phyloP scores from a whole-genome alignment of 23 tunicate species.

The Halocynthia roretzi region DNA sequence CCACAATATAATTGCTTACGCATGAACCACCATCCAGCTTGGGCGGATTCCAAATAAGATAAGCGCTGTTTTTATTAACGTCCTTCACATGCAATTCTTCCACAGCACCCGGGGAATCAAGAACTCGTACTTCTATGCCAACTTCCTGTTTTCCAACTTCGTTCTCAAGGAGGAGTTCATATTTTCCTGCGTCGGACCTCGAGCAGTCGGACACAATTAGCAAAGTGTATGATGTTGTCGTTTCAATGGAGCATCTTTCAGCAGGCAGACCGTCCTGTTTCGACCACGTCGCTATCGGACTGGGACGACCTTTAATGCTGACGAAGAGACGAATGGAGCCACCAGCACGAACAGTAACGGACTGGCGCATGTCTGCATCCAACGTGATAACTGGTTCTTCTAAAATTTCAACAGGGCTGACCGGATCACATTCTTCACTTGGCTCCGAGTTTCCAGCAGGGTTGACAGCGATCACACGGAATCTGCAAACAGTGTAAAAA shows the following conservation, averaged over 20 bases:
- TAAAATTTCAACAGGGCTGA: conserved; percentile 42
- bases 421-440: conserved; percentile 37
- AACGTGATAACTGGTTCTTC: conserved; percentile 36
- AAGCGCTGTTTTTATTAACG: conserved; percentile 20
- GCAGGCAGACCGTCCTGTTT: conserved; percentile 77
- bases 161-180: conserved; percentile 56
- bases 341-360: conserved; percentile 28
- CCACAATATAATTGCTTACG: conserved; percentile 77
- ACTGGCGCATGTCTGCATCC: conserved; percentile 19
- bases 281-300: conserved; percentile 69
- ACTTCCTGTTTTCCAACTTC: conserved; percentile 19
- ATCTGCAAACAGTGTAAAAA: conserved; percentile 11
- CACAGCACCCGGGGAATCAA: conserved; percentile 86
- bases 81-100: conserved; percentile 58
- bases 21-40: conserved; percentile 74
- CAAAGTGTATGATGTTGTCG: conserved; percentile 71
- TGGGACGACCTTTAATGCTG: conserved; percentile 56
- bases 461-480: conserved; percentile 70
- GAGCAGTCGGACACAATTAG: conserved; percentile 51
- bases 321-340: conserved; percentile 32
- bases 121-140: conserved; percentile 54
- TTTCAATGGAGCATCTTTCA: conserved; percentile 56
- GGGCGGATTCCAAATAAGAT: conserved; percentile 75
- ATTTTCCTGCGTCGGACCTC: conserved; percentile 73
- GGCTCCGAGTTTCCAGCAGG: conserved; percentile 78